A percentile compares a stretch with the other conserved stretches of the same genome.
phyloP scores from a whole-genome alignment of 2,888 invertebrate genomes.

The Pasiphila rectangulata region DNA sequence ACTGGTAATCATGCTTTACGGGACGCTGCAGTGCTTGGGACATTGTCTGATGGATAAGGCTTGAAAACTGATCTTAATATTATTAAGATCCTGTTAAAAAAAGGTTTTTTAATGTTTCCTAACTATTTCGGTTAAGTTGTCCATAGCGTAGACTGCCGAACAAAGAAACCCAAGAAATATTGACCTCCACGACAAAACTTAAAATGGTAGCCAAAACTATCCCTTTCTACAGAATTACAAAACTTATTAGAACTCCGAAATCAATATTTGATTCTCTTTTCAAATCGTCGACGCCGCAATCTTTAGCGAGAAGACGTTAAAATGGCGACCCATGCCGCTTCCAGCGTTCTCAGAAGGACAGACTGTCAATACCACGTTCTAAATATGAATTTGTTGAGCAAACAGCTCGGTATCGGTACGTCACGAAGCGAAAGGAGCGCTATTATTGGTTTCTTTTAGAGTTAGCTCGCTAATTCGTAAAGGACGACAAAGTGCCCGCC shows the following conservation, averaged over 20 bases:
- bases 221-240: constrained; percentile 63
- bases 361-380: constrained; percentile 56
- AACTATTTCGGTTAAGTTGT: too few species aligned
- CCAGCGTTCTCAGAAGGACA: constrained; percentile 63
- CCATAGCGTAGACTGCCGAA: too few species aligned
- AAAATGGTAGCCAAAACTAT: constrained; percentile 45
- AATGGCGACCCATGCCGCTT: constrained; percentile 44
- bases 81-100: too few species aligned
- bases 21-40: too few species aligned
- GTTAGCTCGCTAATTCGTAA: constrained; percentile 52
- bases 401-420: constrained; percentile 46
- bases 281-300: constrained; percentile 31
- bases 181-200: constrained; percentile 12
- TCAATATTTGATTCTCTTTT: constrained; percentile 58
- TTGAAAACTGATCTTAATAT: too few species aligned
- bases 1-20: too few species aligned
- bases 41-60: too few species aligned
- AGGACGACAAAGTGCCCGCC: constrained; percentile 49
- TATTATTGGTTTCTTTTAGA: constrained; percentile 43
- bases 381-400: constrained; percentile 49
- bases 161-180: constrained; percentile 16
- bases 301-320: constrained; percentile 61
- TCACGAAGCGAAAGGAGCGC: constrained; percentile 53
- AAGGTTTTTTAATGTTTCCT: too few species aligned
- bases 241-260: constrained; percentile 55